A percentile compares a stretch with the other conserved stretches of the same genome.
Conservation (phyloP, 2,797 vertebrate species). For the Anabas testudineus region DNA sequence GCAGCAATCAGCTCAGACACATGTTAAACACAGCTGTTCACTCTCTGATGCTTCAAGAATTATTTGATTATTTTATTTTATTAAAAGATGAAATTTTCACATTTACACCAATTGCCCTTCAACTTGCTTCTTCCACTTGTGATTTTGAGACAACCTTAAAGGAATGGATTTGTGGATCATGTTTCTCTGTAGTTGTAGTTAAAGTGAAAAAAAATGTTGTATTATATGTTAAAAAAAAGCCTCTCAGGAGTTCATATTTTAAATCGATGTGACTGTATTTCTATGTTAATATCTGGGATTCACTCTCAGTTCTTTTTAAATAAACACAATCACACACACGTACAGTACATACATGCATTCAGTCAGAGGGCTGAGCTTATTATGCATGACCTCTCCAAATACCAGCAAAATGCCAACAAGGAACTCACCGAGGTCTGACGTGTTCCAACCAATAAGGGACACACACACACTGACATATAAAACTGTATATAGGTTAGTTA, state of each 20-base stretch:
- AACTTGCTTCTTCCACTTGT: neutral
- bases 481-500: neutral
- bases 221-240: too few species aligned
- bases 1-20: slow-evolving; percentile 34
- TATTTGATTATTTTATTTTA: too few species aligned
- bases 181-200: too few species aligned
- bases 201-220: too few species aligned
- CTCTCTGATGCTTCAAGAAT: slow-evolving; percentile 24
- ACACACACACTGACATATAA: neutral
- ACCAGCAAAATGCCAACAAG: slow-evolving; percentile 72
- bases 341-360: slow-evolving; percentile 18
- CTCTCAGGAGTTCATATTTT: too few species aligned
- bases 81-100: slow-evolving; percentile 8
- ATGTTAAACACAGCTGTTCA: slow-evolving; percentile 48
- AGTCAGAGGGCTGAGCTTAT: slow-evolving; percentile 45
- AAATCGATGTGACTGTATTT: neutral
- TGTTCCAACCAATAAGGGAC: slow-evolving; percentile 13
- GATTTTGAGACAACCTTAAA: neutral
- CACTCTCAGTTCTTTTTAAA: neutral
- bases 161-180: neutral
- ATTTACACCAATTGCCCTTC: slow-evolving; percentile 31
- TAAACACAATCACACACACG: neutral
- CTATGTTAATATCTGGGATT: too few species aligned
- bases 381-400: slow-evolving; percentile 77
- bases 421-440: slow-evolving; percentile 34